Percentiles rank a stretch among this genome's conserved stretches.
phyloP scores from a whole-genome alignment of 2,888 invertebrate species.

The Ryuthela nishihirai region DNA sequence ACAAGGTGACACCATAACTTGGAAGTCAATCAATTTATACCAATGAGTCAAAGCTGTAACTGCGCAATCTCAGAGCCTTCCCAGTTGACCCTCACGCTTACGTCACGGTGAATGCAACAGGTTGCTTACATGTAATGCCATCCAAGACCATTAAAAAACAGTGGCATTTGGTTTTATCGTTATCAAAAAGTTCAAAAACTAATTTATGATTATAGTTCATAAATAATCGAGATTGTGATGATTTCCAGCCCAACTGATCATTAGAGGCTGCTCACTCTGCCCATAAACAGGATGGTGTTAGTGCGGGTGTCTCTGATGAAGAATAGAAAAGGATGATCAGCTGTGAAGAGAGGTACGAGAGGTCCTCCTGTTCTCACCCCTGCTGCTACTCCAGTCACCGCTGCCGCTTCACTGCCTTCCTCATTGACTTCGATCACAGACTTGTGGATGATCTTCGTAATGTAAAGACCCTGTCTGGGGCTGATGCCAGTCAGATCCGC shows the following conservation, averaged over 20 bases:
- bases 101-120: no score
- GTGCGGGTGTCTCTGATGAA: slow-evolving; percentile 64
- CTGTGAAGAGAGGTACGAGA: slow-evolving; percentile 51
- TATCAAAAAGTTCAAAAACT: no score
- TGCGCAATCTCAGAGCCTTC: no score
- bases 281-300: slow-evolving; percentile 67
- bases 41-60: no score
- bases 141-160: no score
- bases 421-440: slow-evolving; percentile 33
- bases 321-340: slow-evolving; percentile 68
- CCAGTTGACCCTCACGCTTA: no score
- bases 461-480: slow-evolving; percentile 11
- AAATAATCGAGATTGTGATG: background rate
- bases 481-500: slow-evolving; percentile 28
- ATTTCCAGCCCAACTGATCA: no score
- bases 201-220: background rate
- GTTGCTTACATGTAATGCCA: no score
- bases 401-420: slow-evolving; percentile 35
- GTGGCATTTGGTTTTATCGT: no score
- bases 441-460: slow-evolving; percentile 25
- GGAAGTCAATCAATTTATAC: no score
- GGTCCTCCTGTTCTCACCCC: slow-evolving; percentile 36
- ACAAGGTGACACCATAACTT: no score
- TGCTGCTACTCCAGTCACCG: slow-evolving; percentile 30
- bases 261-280: slow-evolving; percentile 45